Conservation (phyloP, 2,888 invertebrate species). For the Myopa tessellatipennis region DNA sequence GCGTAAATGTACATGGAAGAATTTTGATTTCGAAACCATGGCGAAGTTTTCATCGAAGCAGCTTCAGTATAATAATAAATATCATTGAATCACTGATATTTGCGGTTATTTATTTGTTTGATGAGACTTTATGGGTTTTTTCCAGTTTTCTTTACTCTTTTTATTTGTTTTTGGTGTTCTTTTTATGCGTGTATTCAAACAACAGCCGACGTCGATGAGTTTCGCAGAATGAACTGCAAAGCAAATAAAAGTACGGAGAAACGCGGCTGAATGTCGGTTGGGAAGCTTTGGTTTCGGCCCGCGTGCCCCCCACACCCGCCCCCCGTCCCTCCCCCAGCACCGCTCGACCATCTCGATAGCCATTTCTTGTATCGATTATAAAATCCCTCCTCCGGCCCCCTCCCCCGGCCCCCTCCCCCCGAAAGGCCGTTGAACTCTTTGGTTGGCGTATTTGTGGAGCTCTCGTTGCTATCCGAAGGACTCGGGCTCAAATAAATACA, state of each 20-base stretch:
- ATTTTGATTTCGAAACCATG: no score
- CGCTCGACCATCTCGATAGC: not conserved
- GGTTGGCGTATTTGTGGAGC: not conserved
- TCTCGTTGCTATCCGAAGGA: not conserved
- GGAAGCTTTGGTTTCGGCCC: no score
- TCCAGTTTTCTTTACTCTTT: not conserved
- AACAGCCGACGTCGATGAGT: not conserved
- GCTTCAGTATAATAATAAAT: no score
- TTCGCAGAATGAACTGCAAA: not conserved
- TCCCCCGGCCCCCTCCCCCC: no score
- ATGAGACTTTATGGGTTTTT: not conserved
- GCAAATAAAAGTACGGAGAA: not conserved
- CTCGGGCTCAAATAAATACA: no score
- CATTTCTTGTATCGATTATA: constrained; percentile 15
- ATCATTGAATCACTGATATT: not conserved
- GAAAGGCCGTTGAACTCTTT: not conserved
- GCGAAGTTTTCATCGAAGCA: no score
- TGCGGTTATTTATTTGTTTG: not conserved
- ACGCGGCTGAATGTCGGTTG: not conserved
- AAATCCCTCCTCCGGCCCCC: no score
- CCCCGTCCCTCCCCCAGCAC: not conserved
- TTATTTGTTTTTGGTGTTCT: no score
- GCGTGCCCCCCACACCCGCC: not conserved
- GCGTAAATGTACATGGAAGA: no score
- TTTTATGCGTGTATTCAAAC: not conserved